Evolutionary conservation across 2,888 invertebrate species (phyloP), one percentile per base, ranked within the genome.

Genomic region (Lysandra coridon): DNA sequence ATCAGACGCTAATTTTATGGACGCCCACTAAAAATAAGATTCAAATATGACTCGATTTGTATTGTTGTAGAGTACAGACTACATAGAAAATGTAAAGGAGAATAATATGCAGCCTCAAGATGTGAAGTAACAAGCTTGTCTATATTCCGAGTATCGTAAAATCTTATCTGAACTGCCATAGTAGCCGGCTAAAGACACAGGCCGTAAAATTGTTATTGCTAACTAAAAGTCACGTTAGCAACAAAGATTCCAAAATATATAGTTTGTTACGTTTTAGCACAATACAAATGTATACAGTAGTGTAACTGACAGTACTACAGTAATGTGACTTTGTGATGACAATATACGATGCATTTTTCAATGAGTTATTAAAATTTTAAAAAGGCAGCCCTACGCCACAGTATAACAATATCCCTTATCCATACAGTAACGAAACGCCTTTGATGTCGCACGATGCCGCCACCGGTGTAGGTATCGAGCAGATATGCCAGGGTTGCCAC

Each of bases 191-290:
- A 49, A 49, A 75, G 75, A 76, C 30, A 49, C 75, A 14, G 23
- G 49, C 53, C 53, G 33, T 76, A 76, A 76, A 76, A 76, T 76
- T 44, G 76, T 76, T 76, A 76, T 33, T 17, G 76, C 76, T 76
- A 76, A 76, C 76, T 76, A 76, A 76, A 76, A 49, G 76, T 76
- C 76, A 76, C 49, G 76, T 76, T 33, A 76, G 76, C 76, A 76
- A 57, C 76, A 75, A 75, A 75, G 76, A 76, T 53, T 53, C 53
- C 53, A 57, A 76, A 76, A 76, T 76, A 76, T 76, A 76, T 76
- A 14, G 76, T 53, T 33, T 7, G 5, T 57, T 33, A 76, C 53
- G 49, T 76, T 53, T 75, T 14, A 75, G 44, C 49, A 49, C 10
- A 57, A 4, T 57, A 4, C 57, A 57, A 17, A 57, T 57, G 17